A percentile compares a stretch with the other conserved stretches of the same genome.
Conservation (phyloP, 2,888 invertebrate species). For the Gryllus longicercus region DNA sequence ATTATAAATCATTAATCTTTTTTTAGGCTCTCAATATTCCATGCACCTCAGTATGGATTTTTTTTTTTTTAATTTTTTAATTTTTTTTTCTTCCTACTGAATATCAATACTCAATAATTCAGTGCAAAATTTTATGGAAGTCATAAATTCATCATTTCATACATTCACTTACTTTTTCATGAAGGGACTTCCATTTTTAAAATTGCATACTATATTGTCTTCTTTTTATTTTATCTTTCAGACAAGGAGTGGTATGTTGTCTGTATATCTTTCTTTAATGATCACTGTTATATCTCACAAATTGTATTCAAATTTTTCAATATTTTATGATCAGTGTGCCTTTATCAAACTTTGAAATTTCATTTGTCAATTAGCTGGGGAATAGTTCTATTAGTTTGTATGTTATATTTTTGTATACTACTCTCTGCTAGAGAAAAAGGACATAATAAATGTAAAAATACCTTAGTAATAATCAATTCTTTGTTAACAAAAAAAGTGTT, state of each 20-base stretch:
- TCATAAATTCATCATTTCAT: too few species aligned
- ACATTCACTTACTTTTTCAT: neutral
- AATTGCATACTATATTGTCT: neutral
- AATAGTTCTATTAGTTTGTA: neutral
- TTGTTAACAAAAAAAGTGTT: too few species aligned
- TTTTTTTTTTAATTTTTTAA: too few species aligned
- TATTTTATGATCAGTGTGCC: neutral
- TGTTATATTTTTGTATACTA: neutral
- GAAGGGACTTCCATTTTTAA: slow-evolving; percentile 12
- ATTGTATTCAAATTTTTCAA: neutral
- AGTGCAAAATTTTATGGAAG: too few species aligned
- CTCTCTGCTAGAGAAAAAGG: too few species aligned
- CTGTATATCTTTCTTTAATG: neutral
- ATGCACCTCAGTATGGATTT: too few species aligned
- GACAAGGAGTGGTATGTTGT: slow-evolving; percentile 12
- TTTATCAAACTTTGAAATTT: too few species aligned
- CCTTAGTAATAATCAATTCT: too few species aligned
- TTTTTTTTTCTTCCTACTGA: too few species aligned
- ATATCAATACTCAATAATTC: too few species aligned
- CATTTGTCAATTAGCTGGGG: neutral
- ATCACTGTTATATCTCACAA: neutral
- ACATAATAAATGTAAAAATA: too few species aligned
- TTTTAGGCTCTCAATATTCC: neutral
- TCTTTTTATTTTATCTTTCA: neutral
- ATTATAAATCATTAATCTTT: too few species aligned